Conservation (phyloP, 2,113 vertebrate genomes). For the Myxocyprinus asiaticus region DNA sequence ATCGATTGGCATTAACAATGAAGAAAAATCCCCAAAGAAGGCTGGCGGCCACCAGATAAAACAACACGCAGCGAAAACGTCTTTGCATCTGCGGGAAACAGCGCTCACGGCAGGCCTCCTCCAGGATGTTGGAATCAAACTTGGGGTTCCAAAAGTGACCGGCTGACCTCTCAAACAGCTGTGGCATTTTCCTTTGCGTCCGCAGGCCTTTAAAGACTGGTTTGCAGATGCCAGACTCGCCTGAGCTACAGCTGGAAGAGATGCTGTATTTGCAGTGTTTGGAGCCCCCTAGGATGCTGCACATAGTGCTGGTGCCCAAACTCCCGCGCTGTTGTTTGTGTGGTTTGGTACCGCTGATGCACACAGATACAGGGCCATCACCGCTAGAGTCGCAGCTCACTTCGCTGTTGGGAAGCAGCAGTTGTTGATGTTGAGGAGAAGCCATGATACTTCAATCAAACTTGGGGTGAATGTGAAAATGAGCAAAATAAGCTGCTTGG, state of each 20-base stretch:
- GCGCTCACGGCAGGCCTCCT: constrained; percentile 92
- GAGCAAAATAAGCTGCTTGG: not conserved
- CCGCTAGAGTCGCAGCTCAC: constrained; percentile 87
- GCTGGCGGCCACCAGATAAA: constrained; percentile 85
- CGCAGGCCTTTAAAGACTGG: constrained; percentile 67
- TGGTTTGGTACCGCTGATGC: constrained; percentile 74
- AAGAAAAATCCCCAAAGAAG: constrained; percentile 90
- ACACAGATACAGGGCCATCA: constrained; percentile 84
- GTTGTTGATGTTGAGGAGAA: constrained; percentile 86
- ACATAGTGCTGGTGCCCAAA: constrained; percentile 61
- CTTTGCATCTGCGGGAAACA: constrained; percentile 95
- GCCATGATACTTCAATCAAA: constrained; percentile 77
- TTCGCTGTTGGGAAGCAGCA: constrained; percentile 84
- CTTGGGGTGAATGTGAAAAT: not conserved
- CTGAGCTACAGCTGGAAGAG: constrained; percentile 93
- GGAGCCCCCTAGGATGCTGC: constrained; percentile 66
- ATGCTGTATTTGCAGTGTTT: constrained; percentile 93
- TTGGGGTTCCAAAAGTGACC: constrained; percentile 94
- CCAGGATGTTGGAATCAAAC: constrained; percentile 93
- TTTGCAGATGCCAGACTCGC: constrained; percentile 81
- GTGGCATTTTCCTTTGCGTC: constrained; percentile 79
- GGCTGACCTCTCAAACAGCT: constrained; percentile 93
- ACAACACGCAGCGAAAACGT: constrained; percentile 90
- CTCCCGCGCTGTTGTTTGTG: constrained; percentile 67
- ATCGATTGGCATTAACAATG: constrained; percentile 76